These are phyloP conservation scores for Tiliacea citrago DNA, from an alignment of 2,888 invertebrate species.

Conservation along the genomic window DNA sequence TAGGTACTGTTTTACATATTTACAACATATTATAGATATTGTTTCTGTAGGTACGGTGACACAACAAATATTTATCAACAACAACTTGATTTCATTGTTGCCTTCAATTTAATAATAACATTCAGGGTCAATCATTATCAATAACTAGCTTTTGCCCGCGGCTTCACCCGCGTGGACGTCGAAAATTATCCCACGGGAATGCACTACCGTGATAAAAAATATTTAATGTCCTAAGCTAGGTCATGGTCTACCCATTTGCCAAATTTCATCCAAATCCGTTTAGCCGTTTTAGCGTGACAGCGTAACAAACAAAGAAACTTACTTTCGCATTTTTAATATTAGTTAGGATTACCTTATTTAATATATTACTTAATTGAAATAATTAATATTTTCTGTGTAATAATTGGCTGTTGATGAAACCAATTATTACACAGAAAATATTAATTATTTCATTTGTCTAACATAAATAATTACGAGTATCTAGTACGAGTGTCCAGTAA, in stretches of 20 bases:
- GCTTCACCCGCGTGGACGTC: too few species aligned
- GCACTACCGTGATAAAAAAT: too few species aligned
- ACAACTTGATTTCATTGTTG: background rate
- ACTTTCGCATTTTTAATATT: too few species aligned
- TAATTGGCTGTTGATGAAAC: too few species aligned
- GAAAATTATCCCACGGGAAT: too few species aligned
- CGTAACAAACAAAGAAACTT: too few species aligned
- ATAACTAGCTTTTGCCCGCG: background rate
- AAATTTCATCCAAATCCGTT: too few species aligned
- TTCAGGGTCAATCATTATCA: background rate
- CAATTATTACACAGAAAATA: background rate
- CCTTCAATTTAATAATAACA: background rate
- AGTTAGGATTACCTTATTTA: background rate
- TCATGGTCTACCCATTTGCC: too few species aligned
- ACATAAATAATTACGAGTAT: background rate
- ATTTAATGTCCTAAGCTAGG: too few species aligned
- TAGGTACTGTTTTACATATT: background rate
- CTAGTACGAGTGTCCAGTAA: background rate
- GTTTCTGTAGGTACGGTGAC: background rate
- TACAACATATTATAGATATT: background rate
- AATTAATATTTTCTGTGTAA: too few species aligned
- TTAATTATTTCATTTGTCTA: background rate
- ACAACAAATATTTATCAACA: constrained; percentile 6
- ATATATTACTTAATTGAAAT: too few species aligned
- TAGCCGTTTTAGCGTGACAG: too few species aligned